Evolutionary conservation across 2,888 invertebrate genomes (phyloP).

Genomic region (Polymixis flavicincta): DNA sequence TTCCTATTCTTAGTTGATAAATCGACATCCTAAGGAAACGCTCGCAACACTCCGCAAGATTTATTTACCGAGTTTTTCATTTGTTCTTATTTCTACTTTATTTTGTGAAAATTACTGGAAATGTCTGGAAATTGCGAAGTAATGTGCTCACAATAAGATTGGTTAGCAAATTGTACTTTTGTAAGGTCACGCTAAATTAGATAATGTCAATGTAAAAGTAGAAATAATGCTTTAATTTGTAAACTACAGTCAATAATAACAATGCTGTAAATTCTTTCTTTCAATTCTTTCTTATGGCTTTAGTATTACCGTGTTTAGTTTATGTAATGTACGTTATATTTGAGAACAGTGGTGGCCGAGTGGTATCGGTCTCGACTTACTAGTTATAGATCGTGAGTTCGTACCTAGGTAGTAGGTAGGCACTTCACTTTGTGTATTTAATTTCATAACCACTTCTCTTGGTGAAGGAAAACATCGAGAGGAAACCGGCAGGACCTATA

Average conservation of each 20-base stretch:
- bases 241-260: not conserved
- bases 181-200: not conserved
- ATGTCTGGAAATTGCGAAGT: constrained; percentile 16
- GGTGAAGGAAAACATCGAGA: too few species aligned
- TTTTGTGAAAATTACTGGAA: constrained; percentile 44
- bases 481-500: too few species aligned
- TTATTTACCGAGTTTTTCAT: constrained; percentile 53
- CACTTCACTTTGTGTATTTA: too few species aligned
- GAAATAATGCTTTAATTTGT: not conserved
- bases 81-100: constrained; percentile 50
- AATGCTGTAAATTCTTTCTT: too few species aligned
- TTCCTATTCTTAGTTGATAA: constrained; percentile 53
- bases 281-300: not conserved
- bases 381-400: too few species aligned
- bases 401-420: too few species aligned
- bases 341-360: too few species aligned
- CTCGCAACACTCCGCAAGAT: constrained; percentile 50
- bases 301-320: not conserved
- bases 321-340: not conserved
- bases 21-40: constrained; percentile 53
- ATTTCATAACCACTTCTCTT: too few species aligned
- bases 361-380: too few species aligned
- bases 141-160: constrained; percentile 31
- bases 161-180: constrained; percentile 4
- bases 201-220: not conserved